Base-by-base conservation (phyloP, 2,888 invertebrate genomes). In the Halictus ligatus region DNA sequence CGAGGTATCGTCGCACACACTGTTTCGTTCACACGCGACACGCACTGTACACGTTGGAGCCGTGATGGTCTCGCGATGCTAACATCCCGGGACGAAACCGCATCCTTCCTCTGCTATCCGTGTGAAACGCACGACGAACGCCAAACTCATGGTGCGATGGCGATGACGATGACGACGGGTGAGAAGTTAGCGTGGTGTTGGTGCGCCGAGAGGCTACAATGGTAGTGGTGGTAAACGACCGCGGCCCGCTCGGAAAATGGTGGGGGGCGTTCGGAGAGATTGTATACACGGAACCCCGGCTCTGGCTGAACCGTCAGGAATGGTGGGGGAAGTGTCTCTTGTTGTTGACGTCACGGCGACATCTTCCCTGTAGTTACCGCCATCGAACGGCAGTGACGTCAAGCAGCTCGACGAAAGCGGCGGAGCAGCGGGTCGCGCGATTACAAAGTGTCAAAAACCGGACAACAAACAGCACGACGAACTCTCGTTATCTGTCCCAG, bases 101-200 rank as follows among this genome's bases (percentile, higher is more conserved):
- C 80, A 78, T 76, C 81, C 71, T 83, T 75, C 71, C 76, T 75
- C 50, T 64, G 48, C 43, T 64, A 71, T 25, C 60, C 73, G 75
- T 43, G 83, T 75, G 54, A 73, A 82, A 83, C 73, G 84, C 75
- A 54, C 75, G 69, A 67, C 76, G 84, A 88, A 84, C 89, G 80
- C 88, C 84, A 80, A 81, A 82, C 87, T 88, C 89, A 89, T 89
- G 85, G 81, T 84, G 80, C 48, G 84, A 85, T 82, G 85, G 78
- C 72, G 76, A 81, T 74, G 81, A 82, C 83, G 80, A 84, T 76
- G 75, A 81, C 84, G 81, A 85, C 80, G 84, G 84, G 72, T 72
- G 72, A 81, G 73, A 48, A 73, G 80, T 71, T 75, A 15, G 75
- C 40, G 69, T 78, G 40, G 74, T 58, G 54, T 54, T 77, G 77